Conservation (phyloP, 2,797 vertebrate genomes). For the Avahi laniger region DNA sequence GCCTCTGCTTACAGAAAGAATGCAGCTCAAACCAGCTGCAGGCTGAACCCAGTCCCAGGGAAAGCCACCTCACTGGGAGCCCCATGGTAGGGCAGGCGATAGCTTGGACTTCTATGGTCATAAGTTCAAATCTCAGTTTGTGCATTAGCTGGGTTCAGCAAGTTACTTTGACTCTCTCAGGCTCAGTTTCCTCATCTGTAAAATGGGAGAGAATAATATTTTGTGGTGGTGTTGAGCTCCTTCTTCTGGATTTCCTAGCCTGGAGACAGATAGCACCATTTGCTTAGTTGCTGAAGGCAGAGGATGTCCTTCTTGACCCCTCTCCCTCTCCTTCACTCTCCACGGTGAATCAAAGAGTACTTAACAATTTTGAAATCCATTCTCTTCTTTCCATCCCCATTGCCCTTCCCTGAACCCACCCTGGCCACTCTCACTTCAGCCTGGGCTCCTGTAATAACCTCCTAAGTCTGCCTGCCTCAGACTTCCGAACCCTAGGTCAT, state of each 20-base stretch:
- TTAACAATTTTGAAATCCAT: background rate
- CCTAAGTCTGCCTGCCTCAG: background rate
- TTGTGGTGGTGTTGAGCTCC: no score
- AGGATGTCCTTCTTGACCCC: background rate
- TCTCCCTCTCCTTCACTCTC: background rate
- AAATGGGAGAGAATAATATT: background rate
- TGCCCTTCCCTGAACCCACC: background rate
- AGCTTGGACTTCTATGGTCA: background rate
- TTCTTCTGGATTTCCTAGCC: background rate
- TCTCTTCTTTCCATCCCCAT: background rate
- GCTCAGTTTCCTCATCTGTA: background rate
- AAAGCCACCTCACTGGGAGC: background rate
- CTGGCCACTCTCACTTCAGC: background rate
- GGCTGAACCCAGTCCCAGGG: background rate
- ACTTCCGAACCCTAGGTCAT: background rate
- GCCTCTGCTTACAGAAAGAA: slow-evolving; percentile 40
- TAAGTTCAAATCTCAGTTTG: background rate
- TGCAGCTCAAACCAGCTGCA: background rate
- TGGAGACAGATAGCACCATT: background rate
- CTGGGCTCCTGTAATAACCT: background rate
- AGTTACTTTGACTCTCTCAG: background rate
- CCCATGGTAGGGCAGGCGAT: background rate
- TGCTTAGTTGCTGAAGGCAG: background rate
- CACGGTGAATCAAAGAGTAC: background rate
- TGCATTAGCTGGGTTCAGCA: background rate